These are phyloP conservation scores for Kryptolebias marmoratus DNA, from an alignment of 2,113 vertebrate genomes.

Conservation along the genomic window DNA sequence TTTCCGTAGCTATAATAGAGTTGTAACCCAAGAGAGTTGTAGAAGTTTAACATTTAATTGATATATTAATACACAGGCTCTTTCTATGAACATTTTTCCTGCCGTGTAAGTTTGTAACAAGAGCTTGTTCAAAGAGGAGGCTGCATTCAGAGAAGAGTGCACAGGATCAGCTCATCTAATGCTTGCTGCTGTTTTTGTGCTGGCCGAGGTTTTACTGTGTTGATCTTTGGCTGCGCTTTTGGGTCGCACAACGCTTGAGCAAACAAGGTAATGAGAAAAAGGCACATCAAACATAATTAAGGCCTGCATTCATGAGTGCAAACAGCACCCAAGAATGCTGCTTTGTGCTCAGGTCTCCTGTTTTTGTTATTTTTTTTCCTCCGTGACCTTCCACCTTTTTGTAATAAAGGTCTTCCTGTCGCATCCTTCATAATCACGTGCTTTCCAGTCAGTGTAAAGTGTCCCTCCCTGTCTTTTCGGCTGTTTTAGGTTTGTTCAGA, in stretches of 20 bases:
- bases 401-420: conserved; percentile 52
- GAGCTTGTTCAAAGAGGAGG: conserved; percentile 54
- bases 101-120: conserved; percentile 47
- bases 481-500: conserved; percentile 14
- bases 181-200: conserved; percentile 33
- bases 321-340: conserved; percentile 62
- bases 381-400: conserved; percentile 58
- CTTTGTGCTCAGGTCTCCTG: conserved; percentile 62
- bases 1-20: conserved; percentile 4
- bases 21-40: neutral
- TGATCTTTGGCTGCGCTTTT: conserved; percentile 70
- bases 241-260: conserved; percentile 64
- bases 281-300: conserved; percentile 77
- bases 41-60: conserved; percentile 17
- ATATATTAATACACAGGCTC: conserved; percentile 21
- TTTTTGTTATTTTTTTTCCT: conserved; percentile 34
- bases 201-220: conserved; percentile 54
- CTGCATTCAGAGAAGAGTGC: conserved; percentile 37
- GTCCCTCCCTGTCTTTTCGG: neutral
- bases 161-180: conserved; percentile 51
- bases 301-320: conserved; percentile 56
- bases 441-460: conserved; percentile 10
- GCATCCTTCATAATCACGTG: conserved; percentile 16
- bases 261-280: conserved; percentile 79
- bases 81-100: conserved; percentile 5